Conservation (phyloP, 35 echinoderm and acorn worm species). For the Anneissia japonica region DNA sequence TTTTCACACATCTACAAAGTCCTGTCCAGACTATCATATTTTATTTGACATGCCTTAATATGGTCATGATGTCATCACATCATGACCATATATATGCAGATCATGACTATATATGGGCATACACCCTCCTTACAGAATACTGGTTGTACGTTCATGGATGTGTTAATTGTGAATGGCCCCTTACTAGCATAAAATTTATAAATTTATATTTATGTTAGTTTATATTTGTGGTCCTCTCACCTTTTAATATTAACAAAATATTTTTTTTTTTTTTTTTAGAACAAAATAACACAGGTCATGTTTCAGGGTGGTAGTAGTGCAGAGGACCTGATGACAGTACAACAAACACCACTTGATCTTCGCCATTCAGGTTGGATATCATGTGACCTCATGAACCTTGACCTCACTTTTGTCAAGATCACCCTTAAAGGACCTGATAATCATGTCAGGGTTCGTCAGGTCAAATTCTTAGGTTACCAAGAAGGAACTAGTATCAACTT, state of each 20-base stretch:
- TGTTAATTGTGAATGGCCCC: too few species aligned
- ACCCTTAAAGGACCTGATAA: slow-evolving; percentile 88
- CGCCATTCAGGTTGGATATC: slow-evolving; percentile 85
- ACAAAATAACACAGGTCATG: slow-evolving; percentile 70
- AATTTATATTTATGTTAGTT: too few species aligned
- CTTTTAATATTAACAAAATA: neutral
- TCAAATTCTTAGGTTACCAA: slow-evolving; percentile 71
- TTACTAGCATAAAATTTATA: too few species aligned
- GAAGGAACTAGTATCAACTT: slow-evolving; percentile 54
- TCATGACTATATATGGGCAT: too few species aligned
- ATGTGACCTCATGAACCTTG: slow-evolving; percentile 60
- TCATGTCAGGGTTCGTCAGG: slow-evolving; percentile 79
- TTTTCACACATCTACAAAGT: too few species aligned
- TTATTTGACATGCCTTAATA: too few species aligned
- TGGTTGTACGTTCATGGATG: too few species aligned
- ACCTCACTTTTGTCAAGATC: slow-evolving; percentile 42
- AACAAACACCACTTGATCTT: slow-evolving; percentile 57
- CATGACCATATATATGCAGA: too few species aligned
- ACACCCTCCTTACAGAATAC: too few species aligned
- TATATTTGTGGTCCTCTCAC: too few species aligned
- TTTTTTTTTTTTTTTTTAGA: slow-evolving; percentile 31
- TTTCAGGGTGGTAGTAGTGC: slow-evolving; percentile 53
- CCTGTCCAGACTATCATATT: too few species aligned
- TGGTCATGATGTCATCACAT: too few species aligned
- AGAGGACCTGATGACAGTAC: slow-evolving; percentile 50